phyloP scores from a whole-genome alignment of 1,140 invertebrate genomes.

The Frieseomelitta varia region DNA sequence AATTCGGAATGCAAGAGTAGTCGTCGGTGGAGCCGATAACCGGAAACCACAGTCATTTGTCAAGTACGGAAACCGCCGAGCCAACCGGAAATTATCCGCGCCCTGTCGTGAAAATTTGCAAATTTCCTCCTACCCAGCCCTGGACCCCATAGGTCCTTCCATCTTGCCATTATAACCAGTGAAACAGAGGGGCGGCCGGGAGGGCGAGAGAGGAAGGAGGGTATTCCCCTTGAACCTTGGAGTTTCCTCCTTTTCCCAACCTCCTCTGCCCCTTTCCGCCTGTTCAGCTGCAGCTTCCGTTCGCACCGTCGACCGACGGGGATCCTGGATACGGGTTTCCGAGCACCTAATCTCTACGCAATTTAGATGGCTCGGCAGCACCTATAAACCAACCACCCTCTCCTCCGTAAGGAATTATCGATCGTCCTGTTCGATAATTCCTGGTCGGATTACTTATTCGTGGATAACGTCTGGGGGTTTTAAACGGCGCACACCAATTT shows the following conservation, averaged over 20 bases:
- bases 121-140: conserved; percentile 76
- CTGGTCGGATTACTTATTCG: conserved; percentile 69
- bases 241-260: conserved; percentile 18
- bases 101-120: conserved; percentile 79
- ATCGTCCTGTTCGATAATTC: conserved; percentile 71
- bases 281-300: conserved; percentile 27
- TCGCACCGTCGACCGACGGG: conserved; percentile 54
- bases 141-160: conserved; percentile 45
- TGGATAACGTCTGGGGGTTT: conserved; percentile 69
- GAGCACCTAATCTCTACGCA: conserved; percentile 78
- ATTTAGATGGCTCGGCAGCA: conserved; percentile 76
- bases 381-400: conserved; percentile 71
- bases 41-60: conserved; percentile 81
- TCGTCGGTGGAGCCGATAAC: conserved; percentile 67
- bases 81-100: conserved; percentile 79
- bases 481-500: conserved; percentile 59
- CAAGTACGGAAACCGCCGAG: conserved; percentile 77
- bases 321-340: conserved; percentile 71
- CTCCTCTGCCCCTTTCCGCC: conserved; percentile 7
- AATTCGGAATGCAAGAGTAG: conserved; percentile 61
- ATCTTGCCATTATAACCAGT: conserved; percentile 64
- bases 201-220: no score
- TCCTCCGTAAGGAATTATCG: conserved; percentile 71
- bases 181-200: neutral
- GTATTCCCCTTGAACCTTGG: conserved; percentile 34